Evolutionary conservation across 2,888 invertebrate species (phyloP).

Genomic region (Teleiodes luculella): DNA sequence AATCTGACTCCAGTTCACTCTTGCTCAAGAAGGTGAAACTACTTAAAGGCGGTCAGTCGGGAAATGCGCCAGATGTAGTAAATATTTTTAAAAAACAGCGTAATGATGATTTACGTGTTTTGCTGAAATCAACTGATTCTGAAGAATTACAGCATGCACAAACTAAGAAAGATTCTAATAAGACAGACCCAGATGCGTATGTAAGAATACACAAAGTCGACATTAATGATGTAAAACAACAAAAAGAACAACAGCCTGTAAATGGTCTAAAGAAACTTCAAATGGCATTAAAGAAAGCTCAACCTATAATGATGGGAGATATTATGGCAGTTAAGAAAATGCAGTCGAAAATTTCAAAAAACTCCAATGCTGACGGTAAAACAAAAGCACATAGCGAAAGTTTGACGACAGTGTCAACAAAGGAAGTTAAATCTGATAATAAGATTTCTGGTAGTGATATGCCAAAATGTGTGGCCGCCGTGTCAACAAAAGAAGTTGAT

Average conservation of each 20-base stretch:
- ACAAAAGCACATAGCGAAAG: not conserved
- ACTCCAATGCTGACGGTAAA: too few relatives aligned
- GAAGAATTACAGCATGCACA: too few relatives aligned
- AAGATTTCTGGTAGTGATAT: too few relatives aligned
- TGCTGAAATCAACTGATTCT: not conserved
- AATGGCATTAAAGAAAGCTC: too few relatives aligned
- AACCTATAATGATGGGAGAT: too few relatives aligned
- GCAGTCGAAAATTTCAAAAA: too few relatives aligned
- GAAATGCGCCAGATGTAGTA: not conserved
- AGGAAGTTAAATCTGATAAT: not conserved
- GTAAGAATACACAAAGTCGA: too few relatives aligned
- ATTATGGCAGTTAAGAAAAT: too few relatives aligned
- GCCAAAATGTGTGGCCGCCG: not conserved
- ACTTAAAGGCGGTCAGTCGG: not conserved
- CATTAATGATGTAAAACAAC: not conserved
- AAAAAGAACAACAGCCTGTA: not conserved
- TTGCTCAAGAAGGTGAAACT: conserved; percentile 20
- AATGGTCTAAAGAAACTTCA: too few relatives aligned
- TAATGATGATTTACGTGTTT: not conserved
- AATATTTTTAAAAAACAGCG: not conserved
- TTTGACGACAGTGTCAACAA: not conserved
- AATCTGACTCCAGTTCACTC: not conserved
- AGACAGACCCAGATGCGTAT: too few relatives aligned
- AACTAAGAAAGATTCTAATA: too few relatives aligned
- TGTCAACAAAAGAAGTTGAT: not conserved